Evolutionary conservation across 2,797 vertebrate genomes (phyloP).

Genomic region (Loris lydekkerianus): DNA sequence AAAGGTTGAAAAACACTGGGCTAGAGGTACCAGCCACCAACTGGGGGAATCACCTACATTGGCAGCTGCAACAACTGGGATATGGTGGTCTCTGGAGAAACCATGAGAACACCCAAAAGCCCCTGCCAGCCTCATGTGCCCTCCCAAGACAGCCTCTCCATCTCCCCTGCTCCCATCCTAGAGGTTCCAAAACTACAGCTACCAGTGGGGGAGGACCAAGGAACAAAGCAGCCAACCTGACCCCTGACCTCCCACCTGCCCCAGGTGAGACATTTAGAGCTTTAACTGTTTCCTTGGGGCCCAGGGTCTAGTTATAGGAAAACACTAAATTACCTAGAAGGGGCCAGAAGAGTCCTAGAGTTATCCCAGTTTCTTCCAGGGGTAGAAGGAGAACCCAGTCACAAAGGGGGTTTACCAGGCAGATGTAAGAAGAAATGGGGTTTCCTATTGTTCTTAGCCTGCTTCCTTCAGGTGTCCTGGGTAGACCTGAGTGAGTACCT

Average conservation of each 20-base stretch:
- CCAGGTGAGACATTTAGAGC: not conserved
- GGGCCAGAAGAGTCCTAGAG: not conserved
- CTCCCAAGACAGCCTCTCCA: not conserved
- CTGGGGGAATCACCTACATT: not conserved
- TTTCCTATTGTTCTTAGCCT: not conserved
- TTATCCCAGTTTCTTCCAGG: not conserved
- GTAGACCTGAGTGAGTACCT: fast-evolving
- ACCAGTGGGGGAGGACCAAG: not conserved
- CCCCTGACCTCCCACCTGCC: not conserved
- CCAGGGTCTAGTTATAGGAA: not conserved
- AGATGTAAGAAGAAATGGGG: not conserved
- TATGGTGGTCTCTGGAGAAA: not conserved
- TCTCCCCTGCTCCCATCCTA: not conserved
- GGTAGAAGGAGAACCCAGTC: not conserved
- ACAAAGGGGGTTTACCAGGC: not conserved
- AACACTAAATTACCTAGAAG: not conserved
- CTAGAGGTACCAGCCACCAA: not conserved
- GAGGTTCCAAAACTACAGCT: not conserved
- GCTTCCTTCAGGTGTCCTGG: not conserved
- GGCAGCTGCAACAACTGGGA: not conserved
- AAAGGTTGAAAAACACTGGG: too few relatives aligned
- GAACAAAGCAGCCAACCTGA: not conserved
- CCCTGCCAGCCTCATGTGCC: not conserved
- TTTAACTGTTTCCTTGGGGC: not conserved
- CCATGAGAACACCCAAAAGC: not conserved